Base-by-base conservation (phyloP, 2,888 invertebrate genomes). In the Synanthedon andrenaeformis region DNA sequence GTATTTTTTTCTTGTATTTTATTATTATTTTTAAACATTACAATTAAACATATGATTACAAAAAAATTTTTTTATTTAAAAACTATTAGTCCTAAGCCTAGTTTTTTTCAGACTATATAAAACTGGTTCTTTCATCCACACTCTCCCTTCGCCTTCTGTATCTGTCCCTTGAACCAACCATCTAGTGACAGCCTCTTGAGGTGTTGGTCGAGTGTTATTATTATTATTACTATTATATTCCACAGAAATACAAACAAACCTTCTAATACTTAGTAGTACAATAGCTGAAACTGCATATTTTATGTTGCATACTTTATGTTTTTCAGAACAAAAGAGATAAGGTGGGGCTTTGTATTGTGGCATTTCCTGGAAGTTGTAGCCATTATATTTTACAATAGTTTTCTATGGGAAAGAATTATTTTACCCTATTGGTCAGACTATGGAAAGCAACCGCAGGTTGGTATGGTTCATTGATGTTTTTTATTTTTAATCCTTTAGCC, bases 321-420 rank as follows among this genome's bases (percentile, higher is more conserved):
- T 82, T 88, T 45, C 77, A 94, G 95, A 69, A 92, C 92, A 12
- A 89, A 90, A 58, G 85, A 82, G 49, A 94, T 94, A 49, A 88
- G 92, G 60, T 96, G 96, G 96, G 84, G 87, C 50, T 89, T 92
- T 56, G 95, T 95, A 0, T 64, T 91, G 0, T 89, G 87, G 63
- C 91, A 93, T 67, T 89, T 94, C 28, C 58, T 89, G 17, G 97
- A 97, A 84, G 92, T 96, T 1, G 71, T 93, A 0, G 92, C 92
- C n/a, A 90, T 93, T 50, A 90, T 96, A 52, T 92, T 97, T 66
- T 93, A 93, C 73, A 90, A 92, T 58, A 93, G 94, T 70, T 95
- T 96, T 66, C 89, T 96, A 42, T 91, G 94, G 77, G 94, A 94
- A 65, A 89, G 93, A 48, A 93, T 94, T 76, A 90, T 96, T 51